These are phyloP conservation scores for Sinocyclocheilus maitianheensis DNA, from an alignment of 2,113 vertebrate species.

Conservation along the genomic window DNA sequence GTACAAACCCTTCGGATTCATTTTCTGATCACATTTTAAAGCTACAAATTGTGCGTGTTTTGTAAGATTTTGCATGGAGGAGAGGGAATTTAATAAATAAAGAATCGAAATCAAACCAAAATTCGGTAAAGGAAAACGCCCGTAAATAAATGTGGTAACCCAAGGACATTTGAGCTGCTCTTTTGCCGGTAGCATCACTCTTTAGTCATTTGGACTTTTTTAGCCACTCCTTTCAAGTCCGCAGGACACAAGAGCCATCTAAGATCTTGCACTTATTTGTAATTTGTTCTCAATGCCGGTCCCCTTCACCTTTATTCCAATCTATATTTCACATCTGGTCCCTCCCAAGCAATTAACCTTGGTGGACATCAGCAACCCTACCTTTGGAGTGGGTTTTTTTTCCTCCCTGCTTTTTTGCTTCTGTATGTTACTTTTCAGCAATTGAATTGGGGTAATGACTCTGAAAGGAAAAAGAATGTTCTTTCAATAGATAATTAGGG, in stretches of 20 bases:
- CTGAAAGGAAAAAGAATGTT: slow-evolving; percentile 78
- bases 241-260: slow-evolving; percentile 31
- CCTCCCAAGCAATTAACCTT: slow-evolving; percentile 67
- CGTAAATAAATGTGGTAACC: background rate
- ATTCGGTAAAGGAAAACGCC: slow-evolving; percentile 29
- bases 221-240: slow-evolving; percentile 1
- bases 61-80: background rate
- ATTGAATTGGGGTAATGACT: slow-evolving; percentile 86
- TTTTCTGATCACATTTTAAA: background rate
- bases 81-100: no score
- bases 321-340: slow-evolving; percentile 72
- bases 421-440: slow-evolving; percentile 78
- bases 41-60: background rate
- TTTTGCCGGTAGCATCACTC: background rate
- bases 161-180: slow-evolving; percentile 1
- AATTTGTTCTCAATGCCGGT: slow-evolving; percentile 66
- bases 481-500: slow-evolving; percentile 89
- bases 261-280: slow-evolving; percentile 66
- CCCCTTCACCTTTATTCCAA: slow-evolving; percentile 62
- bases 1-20: background rate
- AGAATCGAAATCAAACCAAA: background rate
- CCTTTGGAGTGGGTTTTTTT: slow-evolving; percentile 64
- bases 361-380: slow-evolving; percentile 67
- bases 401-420: slow-evolving; percentile 58
- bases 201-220: background rate